phyloP scores from a whole-genome alignment of 2,797 vertebrate species.

The Sternarchorhynchus goeldii region DNA sequence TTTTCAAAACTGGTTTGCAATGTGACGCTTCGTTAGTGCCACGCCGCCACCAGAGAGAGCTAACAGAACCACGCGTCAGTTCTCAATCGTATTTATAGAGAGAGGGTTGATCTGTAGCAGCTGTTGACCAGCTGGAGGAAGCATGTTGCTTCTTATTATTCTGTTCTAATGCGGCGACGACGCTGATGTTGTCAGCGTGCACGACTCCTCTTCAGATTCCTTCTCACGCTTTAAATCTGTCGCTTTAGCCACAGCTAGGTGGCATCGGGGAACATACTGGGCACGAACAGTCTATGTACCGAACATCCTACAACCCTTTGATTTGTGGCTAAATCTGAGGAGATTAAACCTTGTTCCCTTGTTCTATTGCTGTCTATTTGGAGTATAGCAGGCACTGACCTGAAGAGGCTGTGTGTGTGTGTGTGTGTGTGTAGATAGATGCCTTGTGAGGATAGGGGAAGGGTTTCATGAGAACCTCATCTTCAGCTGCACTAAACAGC shows the following conservation, averaged over 20 bases:
- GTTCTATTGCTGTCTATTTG: too few species aligned
- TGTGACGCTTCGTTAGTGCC: neutral
- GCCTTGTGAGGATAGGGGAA: neutral
- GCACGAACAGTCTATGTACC: neutral
- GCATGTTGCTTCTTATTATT: neutral
- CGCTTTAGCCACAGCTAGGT: neutral
- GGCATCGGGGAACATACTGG: too few species aligned
- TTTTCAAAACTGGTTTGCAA: conserved; percentile 5
- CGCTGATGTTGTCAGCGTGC: neutral
- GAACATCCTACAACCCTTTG: neutral
- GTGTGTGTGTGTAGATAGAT: too few species aligned
- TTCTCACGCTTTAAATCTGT: neutral
- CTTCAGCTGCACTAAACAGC: conserved; percentile 24
- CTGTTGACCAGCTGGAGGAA: conserved; percentile 20
- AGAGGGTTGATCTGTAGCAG: conserved; percentile 29
- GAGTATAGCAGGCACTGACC: too few species aligned
- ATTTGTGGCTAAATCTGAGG: too few species aligned
- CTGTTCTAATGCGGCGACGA: neutral
- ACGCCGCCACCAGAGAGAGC: neutral
- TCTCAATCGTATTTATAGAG: neutral
- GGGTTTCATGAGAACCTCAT: conserved; percentile 16
- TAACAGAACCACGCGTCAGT: neutral
- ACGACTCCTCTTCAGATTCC: neutral
- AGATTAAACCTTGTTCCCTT: too few species aligned
- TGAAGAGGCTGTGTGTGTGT: too few species aligned